phyloP scores from a whole-genome alignment of 2,888 invertebrate species.

The Harpagoxenus sublaevis region DNA sequence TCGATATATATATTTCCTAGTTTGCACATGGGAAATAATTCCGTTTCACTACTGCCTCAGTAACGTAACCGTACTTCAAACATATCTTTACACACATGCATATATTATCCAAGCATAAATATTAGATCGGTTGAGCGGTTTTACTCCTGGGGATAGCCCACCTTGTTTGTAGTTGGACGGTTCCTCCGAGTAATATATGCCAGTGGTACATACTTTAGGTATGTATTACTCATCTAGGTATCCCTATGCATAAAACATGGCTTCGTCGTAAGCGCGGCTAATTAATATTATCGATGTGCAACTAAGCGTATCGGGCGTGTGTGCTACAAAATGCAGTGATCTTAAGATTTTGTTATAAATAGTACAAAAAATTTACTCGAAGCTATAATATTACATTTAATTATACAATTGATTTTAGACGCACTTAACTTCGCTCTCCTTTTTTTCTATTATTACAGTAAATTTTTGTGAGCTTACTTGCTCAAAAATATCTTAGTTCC shows the following conservation, averaged over 20 bases:
- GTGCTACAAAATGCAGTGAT: not conserved
- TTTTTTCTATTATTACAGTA: not conserved
- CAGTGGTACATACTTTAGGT: conserved; percentile 35
- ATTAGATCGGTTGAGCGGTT: conserved; percentile 66
- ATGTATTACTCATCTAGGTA: conserved; percentile 45
- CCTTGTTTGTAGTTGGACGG: conserved; percentile 61
- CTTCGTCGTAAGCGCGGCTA: conserved; percentile 22
- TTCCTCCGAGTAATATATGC: conserved; percentile 46
- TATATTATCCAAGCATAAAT: conserved; percentile 64
- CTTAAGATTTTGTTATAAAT: not conserved
- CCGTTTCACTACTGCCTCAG: conserved; percentile 43
- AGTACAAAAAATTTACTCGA: not conserved
- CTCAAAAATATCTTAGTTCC: not conserved
- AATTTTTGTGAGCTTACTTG: not conserved
- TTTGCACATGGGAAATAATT: conserved; percentile 52
- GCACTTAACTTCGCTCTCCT: not conserved
- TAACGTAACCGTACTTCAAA: conserved; percentile 59
- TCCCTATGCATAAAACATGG: conserved; percentile 51
- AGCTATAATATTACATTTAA: not conserved
- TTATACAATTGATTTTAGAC: not conserved
- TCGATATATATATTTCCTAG: conserved; percentile 9
- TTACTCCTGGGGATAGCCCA: conserved; percentile 58
- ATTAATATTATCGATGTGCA: conserved; percentile 55
- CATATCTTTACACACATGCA: conserved; percentile 57
- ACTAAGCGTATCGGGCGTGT: not conserved